Base-by-base conservation (phyloP, 1,140 invertebrate species). In the Hylaeus volcanicus region DNA sequence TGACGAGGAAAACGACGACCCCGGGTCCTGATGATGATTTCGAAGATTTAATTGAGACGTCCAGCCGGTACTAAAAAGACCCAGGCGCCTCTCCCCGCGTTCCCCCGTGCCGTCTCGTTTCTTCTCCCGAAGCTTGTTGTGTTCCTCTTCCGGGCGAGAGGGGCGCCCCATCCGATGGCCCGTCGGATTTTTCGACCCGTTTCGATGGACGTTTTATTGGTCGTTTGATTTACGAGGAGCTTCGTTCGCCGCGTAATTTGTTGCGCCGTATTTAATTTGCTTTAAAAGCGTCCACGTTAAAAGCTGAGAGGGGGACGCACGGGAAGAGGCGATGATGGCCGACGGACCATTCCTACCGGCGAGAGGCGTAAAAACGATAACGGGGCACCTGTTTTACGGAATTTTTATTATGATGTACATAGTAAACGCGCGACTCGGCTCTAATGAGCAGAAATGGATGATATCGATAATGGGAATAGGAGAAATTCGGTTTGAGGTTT, bases 11-110 rank as follows among this genome's bases (percentile, higher is more conserved):
- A 73, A 80, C 74, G 79, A 81, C 48, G 73, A 39, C 53, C 53
- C 56, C 48, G 81, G 48, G 39, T 41, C 51, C 37, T 65, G 72
- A 83, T 69, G 82, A 84, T 77, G 81, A 89, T 89, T 89, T 89
- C 84, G 86, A 86, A 81, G 80, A 88, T 90, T 90, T 90, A 90
- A 90, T 90, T 90, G 89, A 90, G 89, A 90, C 86, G 85, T 90
- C 74, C 55, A 26, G 61, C 71, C 60, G 83, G 72, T 68, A 88
- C 76, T 88, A 86, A 88, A 88, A 85, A 74, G 74, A 76, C 75
- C 75, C 77, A 48, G 45, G 26, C 53, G 45, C 45, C 51, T 26
- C 45, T 48, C 56, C 71, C 26, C 26, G 60, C 39, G 53, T 39
- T 56, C 26, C 26, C 60, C 65, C 72, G 43, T 73, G 15, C 14